Percentiles rank a stretch among this genome's conserved stretches.
Conservation (phyloP, 2,888 invertebrate species). For the Yponomeuta plumbellus region DNA sequence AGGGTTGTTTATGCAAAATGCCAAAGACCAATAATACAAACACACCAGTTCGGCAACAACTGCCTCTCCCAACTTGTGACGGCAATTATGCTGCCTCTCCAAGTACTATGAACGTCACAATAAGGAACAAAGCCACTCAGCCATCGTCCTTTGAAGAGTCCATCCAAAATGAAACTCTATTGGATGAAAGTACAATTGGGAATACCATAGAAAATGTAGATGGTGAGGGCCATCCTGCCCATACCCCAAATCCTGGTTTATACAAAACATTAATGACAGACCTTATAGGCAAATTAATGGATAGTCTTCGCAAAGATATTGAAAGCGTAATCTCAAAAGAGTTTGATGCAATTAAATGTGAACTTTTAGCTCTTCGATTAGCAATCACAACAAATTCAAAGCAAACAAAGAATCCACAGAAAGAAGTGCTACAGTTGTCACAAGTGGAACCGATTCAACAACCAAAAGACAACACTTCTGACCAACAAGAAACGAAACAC, state of each 20-base stretch:
- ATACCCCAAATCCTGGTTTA: not conserved
- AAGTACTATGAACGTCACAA: not conserved
- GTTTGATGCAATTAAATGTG: not conserved
- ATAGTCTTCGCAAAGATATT: not conserved
- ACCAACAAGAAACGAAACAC: not conserved
- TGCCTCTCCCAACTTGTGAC: not conserved
- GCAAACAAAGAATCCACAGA: not conserved
- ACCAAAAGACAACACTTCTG: not conserved
- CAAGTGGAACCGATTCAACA: not conserved
- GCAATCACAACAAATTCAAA: not conserved
- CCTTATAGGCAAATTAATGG: not conserved
- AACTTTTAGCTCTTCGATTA: not conserved
- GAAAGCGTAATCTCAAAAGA: conserved; percentile 1
- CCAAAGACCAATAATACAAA: not conserved
- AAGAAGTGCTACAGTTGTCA: not conserved
- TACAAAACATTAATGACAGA: not conserved
- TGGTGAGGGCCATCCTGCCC: not conserved
- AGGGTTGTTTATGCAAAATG: not conserved
- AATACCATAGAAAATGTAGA: not conserved
- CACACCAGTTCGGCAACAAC: not conserved
- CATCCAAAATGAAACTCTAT: not conserved
- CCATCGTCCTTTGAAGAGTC: not conserved
- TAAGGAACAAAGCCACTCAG: not conserved
- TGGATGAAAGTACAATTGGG: not conserved
- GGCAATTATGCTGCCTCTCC: not conserved